Evolutionary conservation across 2,888 invertebrate genomes (phyloP).

Genomic region (Heliconius ethilla): DNA sequence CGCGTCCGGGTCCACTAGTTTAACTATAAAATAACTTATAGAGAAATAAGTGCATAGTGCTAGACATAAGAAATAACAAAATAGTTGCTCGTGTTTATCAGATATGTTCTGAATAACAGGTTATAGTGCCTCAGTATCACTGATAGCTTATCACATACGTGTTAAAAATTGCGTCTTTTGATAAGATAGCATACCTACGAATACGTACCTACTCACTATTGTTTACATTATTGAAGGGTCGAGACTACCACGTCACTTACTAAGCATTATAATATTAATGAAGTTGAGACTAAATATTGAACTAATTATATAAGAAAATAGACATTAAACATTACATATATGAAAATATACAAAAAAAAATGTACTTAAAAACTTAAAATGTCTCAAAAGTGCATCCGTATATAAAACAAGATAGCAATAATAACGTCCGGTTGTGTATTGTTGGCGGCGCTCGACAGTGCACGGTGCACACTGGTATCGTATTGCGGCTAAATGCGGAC

Average conservation of each 20-base stretch:
- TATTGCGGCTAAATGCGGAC: conserved; percentile 76
- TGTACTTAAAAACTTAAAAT: neutral
- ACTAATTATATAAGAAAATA: neutral
- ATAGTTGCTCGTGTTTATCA: neutral
- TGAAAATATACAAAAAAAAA: neutral
- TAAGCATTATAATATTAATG: neutral
- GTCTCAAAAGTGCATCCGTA: conserved; percentile 32
- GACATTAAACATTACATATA: neutral
- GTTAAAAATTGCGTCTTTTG: conserved; percentile 32
- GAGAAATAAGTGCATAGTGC: too few species aligned
- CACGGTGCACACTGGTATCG: conserved; percentile 57
- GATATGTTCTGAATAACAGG: conserved; percentile 19
- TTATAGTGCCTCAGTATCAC: conserved; percentile 6
- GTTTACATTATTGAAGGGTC: conserved; percentile 22
- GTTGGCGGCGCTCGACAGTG: conserved; percentile 56
- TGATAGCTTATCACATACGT: conserved; percentile 31
- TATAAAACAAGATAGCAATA: conserved; percentile 45
- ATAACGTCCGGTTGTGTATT: conserved; percentile 49
- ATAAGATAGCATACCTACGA: conserved; percentile 34
- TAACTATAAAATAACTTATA: neutral
- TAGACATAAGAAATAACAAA: neutral
- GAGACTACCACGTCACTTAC: neutral
- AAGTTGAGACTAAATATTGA: neutral
- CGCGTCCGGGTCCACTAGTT: too few species aligned
- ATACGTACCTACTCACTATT: conserved; percentile 23